These are phyloP conservation scores for Nixonia krombeini DNA, from an alignment of 1,140 invertebrate genomes.

Conservation along the genomic window DNA sequence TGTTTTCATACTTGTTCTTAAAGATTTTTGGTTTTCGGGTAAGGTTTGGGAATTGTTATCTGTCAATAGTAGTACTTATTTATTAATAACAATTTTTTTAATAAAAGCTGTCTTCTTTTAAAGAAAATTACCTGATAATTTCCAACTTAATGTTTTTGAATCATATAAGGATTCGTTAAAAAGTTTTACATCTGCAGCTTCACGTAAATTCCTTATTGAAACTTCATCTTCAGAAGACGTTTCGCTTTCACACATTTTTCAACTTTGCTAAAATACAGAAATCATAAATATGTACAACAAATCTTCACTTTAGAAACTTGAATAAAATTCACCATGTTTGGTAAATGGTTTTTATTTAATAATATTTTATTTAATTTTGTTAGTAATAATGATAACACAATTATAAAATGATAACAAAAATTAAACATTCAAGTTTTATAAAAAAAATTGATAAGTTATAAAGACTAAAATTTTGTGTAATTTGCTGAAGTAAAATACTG, in stretches of 20 bases:
- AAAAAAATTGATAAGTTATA: no score
- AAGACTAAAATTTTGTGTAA: no score
- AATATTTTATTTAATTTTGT: no score
- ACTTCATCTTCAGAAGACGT: constrained; percentile 45
- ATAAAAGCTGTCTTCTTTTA: background rate
- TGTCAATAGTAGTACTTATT: background rate
- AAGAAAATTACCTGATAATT: background rate
- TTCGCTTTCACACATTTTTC: background rate
- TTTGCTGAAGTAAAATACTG: no score
- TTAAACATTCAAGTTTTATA: no score
- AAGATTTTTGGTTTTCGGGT: background rate
- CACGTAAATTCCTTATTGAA: constrained; percentile 16
- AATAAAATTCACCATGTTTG: no score
- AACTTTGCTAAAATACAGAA: background rate
- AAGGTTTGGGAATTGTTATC: background rate
- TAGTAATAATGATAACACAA: no score
- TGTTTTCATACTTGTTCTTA: background rate
- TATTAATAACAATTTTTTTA: background rate
- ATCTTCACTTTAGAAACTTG: no score
- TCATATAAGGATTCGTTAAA: constrained; percentile 16
- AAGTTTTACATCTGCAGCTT: constrained; percentile 40
- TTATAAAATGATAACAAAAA: no score
- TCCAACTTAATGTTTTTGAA: background rate
- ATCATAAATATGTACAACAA: no score
- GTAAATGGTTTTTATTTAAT: no score